Evolutionary conservation across 2,888 invertebrate species (phyloP), one percentile per base, ranked within the genome.

Genomic region (Mesorhabditis belari): DNA sequence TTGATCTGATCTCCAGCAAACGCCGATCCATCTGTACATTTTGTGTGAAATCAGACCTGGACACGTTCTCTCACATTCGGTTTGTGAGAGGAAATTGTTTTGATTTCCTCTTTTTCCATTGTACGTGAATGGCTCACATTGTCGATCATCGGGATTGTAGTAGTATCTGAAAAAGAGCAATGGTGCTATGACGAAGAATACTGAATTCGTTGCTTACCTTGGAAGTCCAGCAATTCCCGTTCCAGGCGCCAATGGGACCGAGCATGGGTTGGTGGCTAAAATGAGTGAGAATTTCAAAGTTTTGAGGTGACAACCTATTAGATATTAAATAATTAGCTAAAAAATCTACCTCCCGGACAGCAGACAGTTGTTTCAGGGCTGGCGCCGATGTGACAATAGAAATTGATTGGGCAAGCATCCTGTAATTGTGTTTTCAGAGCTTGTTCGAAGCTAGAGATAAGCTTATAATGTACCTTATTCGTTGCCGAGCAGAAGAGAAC

Each of bases 211-310:
- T 17, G n/a, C 44, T 35, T 35, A 35, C 44, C 44, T 35, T 2
- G 63, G 24, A 6, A 72, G 63, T 19, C 75, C 73, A 19, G 65
- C 62, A 58, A 75, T 77, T 55, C 81, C 81, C 9, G 81, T 81
- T 50, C 81, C 81, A 3, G 81, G 81, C 1, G 81, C 76, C 25
- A 81, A 59, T 3, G 81, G 81, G 5, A 81, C 81, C 0, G 79
- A 80, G 69, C 81, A 81, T 0, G 79, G 77, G 60, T 81, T 81
- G 5, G 81, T 81, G 5, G 81, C 77, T 76, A 57, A 52, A 75
- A 60, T 9, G 21, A 49, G 3, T 23, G 29, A 19, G 25, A 5
- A 21, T 17, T 29, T 12, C 28, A 23, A 21, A 35, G 26, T 9
- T 49, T 17, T 58, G 21, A 17, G 9, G 57, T 21, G 27, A 4